A percentile compares a stretch with the other conserved stretches of the same genome.
phyloP scores from a whole-genome alignment of 1,140 invertebrate species.

The Drosophila jambulina region DNA sequence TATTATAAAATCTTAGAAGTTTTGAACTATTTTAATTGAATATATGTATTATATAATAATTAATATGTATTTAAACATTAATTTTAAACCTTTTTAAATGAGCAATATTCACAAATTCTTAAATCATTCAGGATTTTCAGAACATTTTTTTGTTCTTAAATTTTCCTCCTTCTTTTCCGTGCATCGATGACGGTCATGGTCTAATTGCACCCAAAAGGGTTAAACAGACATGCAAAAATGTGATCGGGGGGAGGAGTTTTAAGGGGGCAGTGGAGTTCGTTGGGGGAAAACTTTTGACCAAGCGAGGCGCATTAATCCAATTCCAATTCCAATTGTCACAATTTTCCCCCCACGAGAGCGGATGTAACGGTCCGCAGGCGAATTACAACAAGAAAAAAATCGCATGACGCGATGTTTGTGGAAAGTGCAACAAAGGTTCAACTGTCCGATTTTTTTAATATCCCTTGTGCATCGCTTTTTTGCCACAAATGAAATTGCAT shows the following conservation, averaged over 20 bases:
- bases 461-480: slow-evolving; percentile 1
- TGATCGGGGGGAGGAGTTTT: slow-evolving; percentile 33
- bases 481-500: slow-evolving; percentile 48
- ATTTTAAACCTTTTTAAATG: too few species aligned
- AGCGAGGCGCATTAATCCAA: slow-evolving; percentile 74
- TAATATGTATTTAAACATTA: too few species aligned
- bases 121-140: neutral
- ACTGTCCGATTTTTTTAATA: slow-evolving; percentile 11
- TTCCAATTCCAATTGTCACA: slow-evolving; percentile 59
- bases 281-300: slow-evolving; percentile 26
- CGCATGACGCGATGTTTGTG: slow-evolving; percentile 58
- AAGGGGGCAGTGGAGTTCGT: slow-evolving; percentile 12
- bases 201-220: slow-evolving; percentile 77
- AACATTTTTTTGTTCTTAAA: neutral
- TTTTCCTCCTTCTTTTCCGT: neutral
- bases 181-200: slow-evolving; percentile 61
- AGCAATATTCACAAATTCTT: too few species aligned
- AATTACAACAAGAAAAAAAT: slow-evolving; percentile 71
- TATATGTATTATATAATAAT: too few species aligned
- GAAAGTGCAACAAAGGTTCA: slow-evolving; percentile 61
- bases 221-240: slow-evolving; percentile 74
- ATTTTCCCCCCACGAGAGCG: slow-evolving; percentile 40
- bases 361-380: slow-evolving; percentile 78
- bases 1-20: too few species aligned
- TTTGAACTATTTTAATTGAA: too few species aligned